Evolutionary conservation across 2,888 invertebrate species (phyloP), one percentile per base, ranked within the genome.

Genomic region (Andrena fulva): DNA sequence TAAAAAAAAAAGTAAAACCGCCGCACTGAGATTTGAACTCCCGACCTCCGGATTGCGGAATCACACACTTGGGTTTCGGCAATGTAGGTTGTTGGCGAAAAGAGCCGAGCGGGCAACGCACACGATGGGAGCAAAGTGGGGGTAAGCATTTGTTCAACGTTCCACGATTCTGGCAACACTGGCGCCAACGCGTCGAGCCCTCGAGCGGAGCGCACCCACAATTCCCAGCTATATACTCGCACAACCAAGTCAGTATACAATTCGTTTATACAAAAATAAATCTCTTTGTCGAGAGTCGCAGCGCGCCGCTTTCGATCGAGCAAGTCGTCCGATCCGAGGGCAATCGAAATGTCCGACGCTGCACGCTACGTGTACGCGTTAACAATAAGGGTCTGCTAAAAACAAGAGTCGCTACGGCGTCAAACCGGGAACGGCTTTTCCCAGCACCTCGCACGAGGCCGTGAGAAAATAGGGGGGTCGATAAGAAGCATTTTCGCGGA

Each of bases 211-310:
- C 59, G 64, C 52, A 71, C 59, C 56, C 74, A 69, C 77, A 67
- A 69, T 85, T 81, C 73, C 80, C 82, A 87, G 82, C 82, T 89
- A 20, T 20, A 20, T 20, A 88, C 89, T 88, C 86, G 89, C 91
- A 91, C 90, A 92, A 92, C 90, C 91, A 91, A 92, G 88, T 89
- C 89, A 91, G 85, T 91, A 86, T 90, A 92, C 87, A 86, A 89
- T 90, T 90, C 86, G 79, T 90, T 56, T 92, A 80, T 80, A 91
- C 77, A 92, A 92, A 92, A 92, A 92, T 92, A 92, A 92, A 89
- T 90, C 89, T 92, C 89, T 88, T 87, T 87, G 85, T 89, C 56
- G 87, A 85, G 77, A 89, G 88, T 89, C 85, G 85, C 87, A 85
- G 85, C 79, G 80, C 77, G 68, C 79, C 77, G 79, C 75, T 66